Evolutionary conservation across 2,797 vertebrate genomes (phyloP).

Genomic region (Pseudochirops cupreus): DNA sequence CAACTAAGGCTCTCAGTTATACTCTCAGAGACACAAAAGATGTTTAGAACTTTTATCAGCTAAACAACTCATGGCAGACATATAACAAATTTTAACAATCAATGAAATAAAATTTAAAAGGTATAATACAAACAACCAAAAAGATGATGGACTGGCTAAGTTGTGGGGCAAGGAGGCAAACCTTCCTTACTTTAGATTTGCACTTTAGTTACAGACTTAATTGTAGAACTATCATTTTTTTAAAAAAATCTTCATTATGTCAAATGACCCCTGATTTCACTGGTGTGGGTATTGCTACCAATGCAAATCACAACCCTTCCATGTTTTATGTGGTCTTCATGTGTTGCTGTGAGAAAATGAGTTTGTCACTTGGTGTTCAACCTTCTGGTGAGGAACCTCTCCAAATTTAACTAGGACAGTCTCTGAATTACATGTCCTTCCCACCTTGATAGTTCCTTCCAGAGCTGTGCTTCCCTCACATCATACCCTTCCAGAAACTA

Average conservation of each 20-base stretch:
- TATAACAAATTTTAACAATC: conserved; percentile 12
- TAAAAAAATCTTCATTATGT: not conserved
- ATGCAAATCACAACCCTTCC: not conserved
- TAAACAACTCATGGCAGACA: conserved; percentile 12
- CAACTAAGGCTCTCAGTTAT: conserved; percentile 29
- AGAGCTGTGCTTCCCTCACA: not conserved
- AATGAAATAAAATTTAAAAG: conserved; percentile 21
- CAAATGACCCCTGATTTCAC: not conserved
- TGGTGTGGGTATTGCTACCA: not conserved
- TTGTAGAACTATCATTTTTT: not conserved
- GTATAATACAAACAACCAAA: conserved; percentile 29
- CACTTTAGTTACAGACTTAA: not conserved
- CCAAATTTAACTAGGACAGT: not conserved
- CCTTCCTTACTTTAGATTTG: not conserved
- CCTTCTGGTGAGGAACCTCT: not conserved
- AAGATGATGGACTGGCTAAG: not conserved
- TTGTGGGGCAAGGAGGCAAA: not conserved
- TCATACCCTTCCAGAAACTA: not conserved
- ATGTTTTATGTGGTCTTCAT: not conserved
- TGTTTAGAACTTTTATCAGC: not conserved
- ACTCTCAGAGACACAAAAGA: conserved; percentile 13
- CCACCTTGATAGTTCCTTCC: not conserved
- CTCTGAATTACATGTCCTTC: not conserved
- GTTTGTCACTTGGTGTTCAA: not conserved
- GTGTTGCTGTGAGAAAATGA: not conserved